Evolutionary conservation across 2,797 vertebrate species (phyloP).

Genomic region (Spinibarbus caldwelli): DNA sequence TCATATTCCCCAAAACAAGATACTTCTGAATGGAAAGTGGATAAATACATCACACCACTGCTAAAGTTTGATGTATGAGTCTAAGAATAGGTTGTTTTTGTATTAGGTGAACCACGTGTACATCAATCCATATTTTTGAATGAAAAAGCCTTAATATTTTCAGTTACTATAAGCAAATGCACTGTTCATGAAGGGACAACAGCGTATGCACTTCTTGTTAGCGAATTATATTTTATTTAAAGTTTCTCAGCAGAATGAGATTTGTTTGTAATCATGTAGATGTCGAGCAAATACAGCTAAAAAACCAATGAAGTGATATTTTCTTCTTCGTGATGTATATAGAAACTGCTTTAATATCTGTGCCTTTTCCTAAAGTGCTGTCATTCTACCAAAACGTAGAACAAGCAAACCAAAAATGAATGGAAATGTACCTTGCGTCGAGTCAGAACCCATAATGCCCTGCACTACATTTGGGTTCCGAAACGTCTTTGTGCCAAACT

Average conservation of each 20-base stretch:
- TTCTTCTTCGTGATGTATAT: slow-evolving; percentile 38
- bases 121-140: neutral
- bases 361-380: slow-evolving; percentile 51
- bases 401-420: slow-evolving; percentile 11
- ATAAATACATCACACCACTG: neutral
- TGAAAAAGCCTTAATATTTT: slow-evolving; percentile 15
- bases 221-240: slow-evolving; percentile 40
- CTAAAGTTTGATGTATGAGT: too few species aligned
- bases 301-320: slow-evolving; percentile 27
- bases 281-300: slow-evolving; percentile 29
- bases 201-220: slow-evolving; percentile 41
- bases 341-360: slow-evolving; percentile 20
- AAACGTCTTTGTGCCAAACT: slow-evolving; percentile 24
- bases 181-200: slow-evolving; percentile 48
- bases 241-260: slow-evolving; percentile 25
- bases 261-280: slow-evolving; percentile 35
- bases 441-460: slow-evolving; percentile 45
- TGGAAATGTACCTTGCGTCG: slow-evolving; percentile 20
- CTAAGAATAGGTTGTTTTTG: slow-evolving; percentile 3
- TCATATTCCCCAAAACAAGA: slow-evolving; percentile 5
- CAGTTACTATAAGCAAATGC: slow-evolving; percentile 38
- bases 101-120: neutral
- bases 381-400: neutral
- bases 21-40: slow-evolving; percentile 8
- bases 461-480: slow-evolving; percentile 51